These are phyloP conservation scores for Eretmocerus hayati DNA, from an alignment of 2,888 invertebrate species.

Conservation along the genomic window DNA sequence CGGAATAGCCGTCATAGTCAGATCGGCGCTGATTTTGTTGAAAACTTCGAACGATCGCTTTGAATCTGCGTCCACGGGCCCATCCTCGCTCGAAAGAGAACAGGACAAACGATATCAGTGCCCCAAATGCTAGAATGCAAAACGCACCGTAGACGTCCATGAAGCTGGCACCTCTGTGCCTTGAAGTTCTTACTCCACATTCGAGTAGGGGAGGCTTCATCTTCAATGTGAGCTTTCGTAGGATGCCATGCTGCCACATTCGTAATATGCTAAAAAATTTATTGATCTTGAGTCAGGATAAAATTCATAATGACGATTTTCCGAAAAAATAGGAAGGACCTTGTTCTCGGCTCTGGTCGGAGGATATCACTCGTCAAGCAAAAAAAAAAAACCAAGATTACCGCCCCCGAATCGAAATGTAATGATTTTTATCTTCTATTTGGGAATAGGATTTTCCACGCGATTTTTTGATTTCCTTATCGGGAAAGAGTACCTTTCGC, in stretches of 20 bases:
- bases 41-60: conserved; percentile 2
- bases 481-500: no score
- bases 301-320: background rate
- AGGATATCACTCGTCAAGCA: no score
- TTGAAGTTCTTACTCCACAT: conserved; percentile 46
- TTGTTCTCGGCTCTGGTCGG: no score
- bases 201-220: conserved; percentile 51
- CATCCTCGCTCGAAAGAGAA: conserved; percentile 39
- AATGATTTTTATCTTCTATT: no score
- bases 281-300: no score
- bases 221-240: conserved; percentile 37
- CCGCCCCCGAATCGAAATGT: no score
- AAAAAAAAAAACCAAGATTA: no score
- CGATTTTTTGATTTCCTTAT: no score
- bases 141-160: conserved; percentile 56
- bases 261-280: conserved; percentile 42
- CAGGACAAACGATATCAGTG: conserved; percentile 35
- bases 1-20: background rate
- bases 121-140: conserved; percentile 48
- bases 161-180: conserved; percentile 49
- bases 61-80: conserved; percentile 27
- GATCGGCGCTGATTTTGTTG: no score
- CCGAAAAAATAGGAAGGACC: no score
- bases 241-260: conserved; percentile 42
- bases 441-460: no score